Base-by-base conservation (phyloP, 2,113 vertebrate genomes). In the Melanostigma gelatinosum region DNA sequence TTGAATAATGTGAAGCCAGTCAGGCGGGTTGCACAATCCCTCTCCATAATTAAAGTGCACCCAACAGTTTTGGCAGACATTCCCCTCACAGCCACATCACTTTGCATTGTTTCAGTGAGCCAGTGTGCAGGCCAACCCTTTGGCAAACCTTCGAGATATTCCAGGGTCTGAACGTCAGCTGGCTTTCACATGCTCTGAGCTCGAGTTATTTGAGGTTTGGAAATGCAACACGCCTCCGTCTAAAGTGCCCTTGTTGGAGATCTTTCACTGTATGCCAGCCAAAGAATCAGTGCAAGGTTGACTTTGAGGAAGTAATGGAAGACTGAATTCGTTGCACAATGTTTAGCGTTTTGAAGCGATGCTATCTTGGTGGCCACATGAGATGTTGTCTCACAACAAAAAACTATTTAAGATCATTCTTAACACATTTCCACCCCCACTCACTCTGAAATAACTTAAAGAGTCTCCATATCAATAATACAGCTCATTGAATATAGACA, bases 31-130 rank as follows among this genome's bases (percentile, higher is more conserved):
- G 78, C 79, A 86, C 85, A 89, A 89, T 91, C 91, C 82, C 78
- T 90, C 87, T 89, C 67, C 75, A 88, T 93, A 92, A 93, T 93
- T 92, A 91, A 92, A 91, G 87, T 90, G 85, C 82, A 83, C 85
- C 80, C 75, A 89, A 71, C 80, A 83, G 78, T 89, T 88, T 84
- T 89, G 87, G 80, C 88, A 89, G 87, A 83, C 83, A 82, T 77
- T 83, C 60, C 57, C 77, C 80, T 84, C 65, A 54, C 69, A 90
- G 85, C 67, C 76, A 79, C 80, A 79, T 84, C 79, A 82, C 69
- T 85, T 79, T 73, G 67, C 71, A 75, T 79, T 86, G 78, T 89
- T 85, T 75, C 67, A 76, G 40, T 74, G 71, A 80, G 77, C 27
- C 57, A 73, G 58, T 24, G 65, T 1, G 34, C 36, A 72, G 60